Percentiles rank a stretch among this genome's conserved stretches.
These are phyloP conservation scores for Hecatera dysodea DNA, from an alignment of 2,888 invertebrate genomes.

Conservation along the genomic window DNA sequence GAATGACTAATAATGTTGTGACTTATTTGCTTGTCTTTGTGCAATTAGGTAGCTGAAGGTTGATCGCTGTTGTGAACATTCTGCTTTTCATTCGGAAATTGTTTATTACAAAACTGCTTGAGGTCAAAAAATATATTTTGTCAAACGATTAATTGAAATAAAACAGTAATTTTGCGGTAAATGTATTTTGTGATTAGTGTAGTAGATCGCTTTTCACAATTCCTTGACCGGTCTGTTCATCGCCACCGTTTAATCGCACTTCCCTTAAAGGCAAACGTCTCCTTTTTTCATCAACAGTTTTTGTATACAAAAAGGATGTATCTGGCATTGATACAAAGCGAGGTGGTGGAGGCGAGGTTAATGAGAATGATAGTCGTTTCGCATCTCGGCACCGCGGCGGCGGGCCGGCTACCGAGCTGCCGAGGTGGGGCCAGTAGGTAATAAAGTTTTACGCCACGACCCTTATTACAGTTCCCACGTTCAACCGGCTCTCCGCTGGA, in stretches of 20 bases:
- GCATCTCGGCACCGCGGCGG: constrained; percentile 76
- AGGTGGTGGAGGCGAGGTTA: constrained; percentile 82
- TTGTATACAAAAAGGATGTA: constrained; percentile 74
- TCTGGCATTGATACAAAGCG: constrained; percentile 79
- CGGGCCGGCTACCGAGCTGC: constrained; percentile 34
- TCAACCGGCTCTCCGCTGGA: constrained; percentile 77
- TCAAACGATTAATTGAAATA: not conserved
- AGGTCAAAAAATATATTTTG: too few species aligned
- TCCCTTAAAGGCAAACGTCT: constrained; percentile 15
- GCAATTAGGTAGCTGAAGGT: not conserved
- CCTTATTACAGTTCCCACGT: constrained; percentile 82
- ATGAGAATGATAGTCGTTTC: constrained; percentile 86
- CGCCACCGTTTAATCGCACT: constrained; percentile 2
- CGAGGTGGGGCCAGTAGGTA: constrained; percentile 81
- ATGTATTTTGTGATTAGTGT: not conserved
- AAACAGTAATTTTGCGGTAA: not conserved
- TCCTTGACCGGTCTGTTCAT: not conserved
- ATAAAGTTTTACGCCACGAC: constrained; percentile 86
- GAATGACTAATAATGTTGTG: not conserved
- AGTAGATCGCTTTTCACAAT: not conserved
- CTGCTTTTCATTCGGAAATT: not conserved
- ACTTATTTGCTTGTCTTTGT: not conserved
- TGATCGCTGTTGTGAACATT: not conserved
- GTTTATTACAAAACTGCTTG: not conserved
- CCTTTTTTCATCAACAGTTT: constrained; percentile 57